Evolutionary conservation across 2,888 invertebrate genomes (phyloP), one percentile per base, ranked within the genome.

Genomic region (Dexiosoma caninum): DNA sequence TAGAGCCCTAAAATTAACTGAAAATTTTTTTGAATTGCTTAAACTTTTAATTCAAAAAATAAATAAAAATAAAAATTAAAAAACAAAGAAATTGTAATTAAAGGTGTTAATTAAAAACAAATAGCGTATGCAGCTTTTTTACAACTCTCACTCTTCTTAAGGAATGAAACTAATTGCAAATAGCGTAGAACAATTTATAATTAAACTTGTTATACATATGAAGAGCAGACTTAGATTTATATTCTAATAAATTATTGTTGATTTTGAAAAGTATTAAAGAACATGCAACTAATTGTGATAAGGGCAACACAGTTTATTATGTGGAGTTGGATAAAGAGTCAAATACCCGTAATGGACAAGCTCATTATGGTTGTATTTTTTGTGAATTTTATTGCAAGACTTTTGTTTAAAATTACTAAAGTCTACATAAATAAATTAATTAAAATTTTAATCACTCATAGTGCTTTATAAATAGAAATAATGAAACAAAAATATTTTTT

Each of bases 251-350:
- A 57, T 55, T 55, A 44, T 35, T 64, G 64, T 23, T 46, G 12
- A 19, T 35, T 35, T 55, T 32, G 10, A 27, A 55, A 21, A 55
- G 19, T 57, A 21, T 21, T 16, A 8, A 14, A 2, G 5, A 44
- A 46, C 69, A 69, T 69, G 69, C 69, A 69, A 69, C 42, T 1
- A 3, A 7, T 21, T 23, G 23, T n/a, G 21, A 44, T 44, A 44
- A 44, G 32, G 0, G 23, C 10, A 21, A 10, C 32, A 10, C 44
- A 46, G 37, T 49, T 7, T 37, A 8, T 12, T 19, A 35, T 12
- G 19, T 2, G 32, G 7, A 16, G 51, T 1, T n/a, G 21, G 0
- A n/a, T 23, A 16, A n/a, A 30, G 44, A 12, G 10, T 44, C 12
- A 35, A 21, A n/a, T 3, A 51, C 27, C 14, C 30, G 8, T 3